These are phyloP conservation scores for Hafferia zeledoni DNA, from an alignment of 2,797 vertebrate genomes.

Conservation along the genomic window DNA sequence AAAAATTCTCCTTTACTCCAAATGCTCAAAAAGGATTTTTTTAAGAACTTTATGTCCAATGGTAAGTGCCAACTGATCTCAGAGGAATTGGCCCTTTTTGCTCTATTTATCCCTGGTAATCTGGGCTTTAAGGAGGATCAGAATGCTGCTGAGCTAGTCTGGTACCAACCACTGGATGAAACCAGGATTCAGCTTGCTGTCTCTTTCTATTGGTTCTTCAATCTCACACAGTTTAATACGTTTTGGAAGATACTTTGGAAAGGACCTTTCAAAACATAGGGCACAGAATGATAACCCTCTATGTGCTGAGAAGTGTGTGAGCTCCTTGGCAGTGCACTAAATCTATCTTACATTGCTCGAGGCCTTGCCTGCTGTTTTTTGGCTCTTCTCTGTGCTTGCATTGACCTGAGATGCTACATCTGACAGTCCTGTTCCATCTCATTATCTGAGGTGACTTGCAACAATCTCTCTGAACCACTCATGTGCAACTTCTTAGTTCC, in stretches of 20 bases:
- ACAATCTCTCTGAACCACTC: background rate
- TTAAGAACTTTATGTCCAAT: accelerated
- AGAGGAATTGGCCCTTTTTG: background rate
- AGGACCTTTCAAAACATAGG: background rate
- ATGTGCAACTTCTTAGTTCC: accelerated
- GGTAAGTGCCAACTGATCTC: background rate
- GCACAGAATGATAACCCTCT: background rate
- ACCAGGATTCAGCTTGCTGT: background rate
- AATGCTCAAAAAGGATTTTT: background rate
- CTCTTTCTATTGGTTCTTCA: background rate
- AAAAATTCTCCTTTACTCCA: background rate
- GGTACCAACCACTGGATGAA: background rate
- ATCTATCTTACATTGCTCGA: background rate
- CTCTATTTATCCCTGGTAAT: background rate
- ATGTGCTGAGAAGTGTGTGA: accelerated
- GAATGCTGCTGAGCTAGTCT: background rate
- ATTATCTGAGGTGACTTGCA: background rate
- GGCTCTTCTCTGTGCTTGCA: background rate
- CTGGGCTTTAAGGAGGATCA: background rate
- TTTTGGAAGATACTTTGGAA: background rate
- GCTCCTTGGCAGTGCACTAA: background rate
- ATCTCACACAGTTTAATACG: background rate
- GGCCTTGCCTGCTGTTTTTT: accelerated
- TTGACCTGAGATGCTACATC: background rate
- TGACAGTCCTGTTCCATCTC: accelerated